Base-by-base conservation (phyloP, 2,797 vertebrate genomes). In the Sebastes jordani region DNA sequence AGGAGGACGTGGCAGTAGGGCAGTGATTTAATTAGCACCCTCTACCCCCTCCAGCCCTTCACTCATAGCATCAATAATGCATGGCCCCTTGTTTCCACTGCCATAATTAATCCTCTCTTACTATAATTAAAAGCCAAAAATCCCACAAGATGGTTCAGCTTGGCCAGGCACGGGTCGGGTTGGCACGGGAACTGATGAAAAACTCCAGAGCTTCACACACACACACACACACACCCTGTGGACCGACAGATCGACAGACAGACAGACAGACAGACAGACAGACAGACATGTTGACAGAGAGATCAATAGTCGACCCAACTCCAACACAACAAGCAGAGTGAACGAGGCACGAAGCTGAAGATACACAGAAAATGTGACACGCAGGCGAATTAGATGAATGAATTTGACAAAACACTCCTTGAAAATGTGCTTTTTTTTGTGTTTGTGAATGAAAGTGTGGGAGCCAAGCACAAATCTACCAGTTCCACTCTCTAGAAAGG, bases 71-170 rank as follows among this genome's bases (percentile, higher is more conserved):
- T 97, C 96, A 97, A 97, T 97, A 97, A 97, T 97, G 95, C 96
- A 97, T 97, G 95, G 91, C 93, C 96, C 95, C 96, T 95, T 96
- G 95, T 96, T 96, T 96, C 96, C 93, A 93, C 94, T 95, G 95
- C 95, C 95, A 96, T 97, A 97, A 97, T 97, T 96, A 97, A 97
- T 97, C 96, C 95, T 96, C 94, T 95, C 95, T 97, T 96, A 97
- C 96, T 94, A 96, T 96, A 97, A 97, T 97, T 96, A 97, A 97
- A 97, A 97, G 96, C 96, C 95, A 93, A 96, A 96, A 97, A 96
- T 96, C 96, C 96, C 96, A 95, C 91, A 96, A 96, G 96, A 96
- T 95, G 95, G 94, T 93, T 92, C 90, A 85, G 92, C 93, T 94
- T 92, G 94, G 91, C 93, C 91, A 84, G 88, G 91, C 92, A 87